Base-by-base conservation (phyloP, 2,797 vertebrate species). In the Semaprochilodus insignis region DNA sequence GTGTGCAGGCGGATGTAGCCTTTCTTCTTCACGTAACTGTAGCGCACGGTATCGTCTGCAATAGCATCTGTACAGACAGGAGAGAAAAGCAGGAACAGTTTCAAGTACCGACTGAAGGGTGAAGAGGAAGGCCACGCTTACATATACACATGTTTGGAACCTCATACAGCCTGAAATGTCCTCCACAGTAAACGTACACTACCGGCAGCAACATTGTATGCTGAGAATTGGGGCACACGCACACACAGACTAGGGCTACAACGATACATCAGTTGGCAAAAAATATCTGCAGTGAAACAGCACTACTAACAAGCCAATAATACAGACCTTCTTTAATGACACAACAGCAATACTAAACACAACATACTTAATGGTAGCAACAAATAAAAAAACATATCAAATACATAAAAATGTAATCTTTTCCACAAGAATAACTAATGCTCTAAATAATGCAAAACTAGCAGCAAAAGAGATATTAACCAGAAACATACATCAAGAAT, bases 11-110 rank as follows among this genome's bases (percentile, higher is more conserved):
- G 95, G 69, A 98, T 94, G 0, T 99, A 99, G 67, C 97, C 97
- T 81, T 99, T 99, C 89, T 99, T 99, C 94, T 98, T 99, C 89
- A 99, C 97, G 0, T 97, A 99, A 31, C 90, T 91, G 92, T 98
- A 99, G 11, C 98, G 97, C 73, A 99, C 96, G 0, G 94, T 85
- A 36, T 99, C 97, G 0, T 99, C 98, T 0, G 97, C 95, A 3
- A 99, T 96, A 83, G 96, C 96, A 17, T 98, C 98, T 99, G 23
- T 51, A 83, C 81, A 48, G n/a, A 62, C 40, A 55, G 21, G 2
- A 19, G 8, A 72, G 13, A 31, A 57, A 67, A 16, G 44, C 6
- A 48, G 78, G 85, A 75, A 34, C 85, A 75, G 84, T 19, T 44
- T 63, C 21, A 8, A 40, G 6, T 36, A 55, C 4, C 76, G 25